Percentiles rank a stretch among this genome's conserved stretches.
phyloP scores from a whole-genome alignment of 2,797 vertebrate genomes.

The Xenopus petersii region DNA sequence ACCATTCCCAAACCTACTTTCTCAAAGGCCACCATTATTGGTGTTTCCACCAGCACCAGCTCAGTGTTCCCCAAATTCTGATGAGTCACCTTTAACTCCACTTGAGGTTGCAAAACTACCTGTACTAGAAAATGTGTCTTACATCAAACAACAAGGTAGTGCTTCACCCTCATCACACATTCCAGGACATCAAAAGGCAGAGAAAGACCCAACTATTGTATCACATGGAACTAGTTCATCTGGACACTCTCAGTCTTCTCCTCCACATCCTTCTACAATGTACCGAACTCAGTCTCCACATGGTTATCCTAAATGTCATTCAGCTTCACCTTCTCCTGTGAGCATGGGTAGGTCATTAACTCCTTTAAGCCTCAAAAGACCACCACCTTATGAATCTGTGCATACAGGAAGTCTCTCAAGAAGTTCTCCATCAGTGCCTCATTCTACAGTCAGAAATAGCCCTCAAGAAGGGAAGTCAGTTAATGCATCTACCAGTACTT shows the following conservation, averaged over 20 bases:
- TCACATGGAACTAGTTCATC: constrained; percentile 81
- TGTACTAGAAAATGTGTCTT: constrained; percentile 86
- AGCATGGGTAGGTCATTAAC: constrained; percentile 96
- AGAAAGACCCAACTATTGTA: constrained; percentile 76
- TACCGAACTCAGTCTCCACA: constrained; percentile 88
- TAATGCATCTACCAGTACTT: constrained; percentile 66
- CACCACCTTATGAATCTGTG: constrained; percentile 87
- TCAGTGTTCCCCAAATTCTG: constrained; percentile 95
- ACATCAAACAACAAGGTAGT: constrained; percentile 83
- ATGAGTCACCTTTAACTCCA: constrained; percentile 94
- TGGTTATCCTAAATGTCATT: constrained; percentile 92
- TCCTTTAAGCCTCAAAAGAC: constrained; percentile 93
- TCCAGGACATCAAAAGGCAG: constrained; percentile 75
- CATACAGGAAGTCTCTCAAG: constrained; percentile 79
- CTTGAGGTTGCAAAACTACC: constrained; percentile 90
- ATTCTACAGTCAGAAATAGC: constrained; percentile 79
- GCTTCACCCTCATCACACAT: constrained; percentile 77
- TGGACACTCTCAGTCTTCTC: constrained; percentile 83
- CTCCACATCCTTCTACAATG: constrained; percentile 85
- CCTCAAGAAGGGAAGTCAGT: constrained; percentile 85
- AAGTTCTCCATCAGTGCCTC: constrained; percentile 89
- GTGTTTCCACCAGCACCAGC: constrained; percentile 94
- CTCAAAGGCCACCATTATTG: constrained; percentile 89
- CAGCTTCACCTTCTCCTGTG: constrained; percentile 91
- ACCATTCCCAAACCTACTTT: constrained; percentile 94